These are phyloP conservation scores for Phyllotreta cruciferae DNA, from an alignment of 2,888 invertebrate species.

Conservation along the genomic window DNA sequence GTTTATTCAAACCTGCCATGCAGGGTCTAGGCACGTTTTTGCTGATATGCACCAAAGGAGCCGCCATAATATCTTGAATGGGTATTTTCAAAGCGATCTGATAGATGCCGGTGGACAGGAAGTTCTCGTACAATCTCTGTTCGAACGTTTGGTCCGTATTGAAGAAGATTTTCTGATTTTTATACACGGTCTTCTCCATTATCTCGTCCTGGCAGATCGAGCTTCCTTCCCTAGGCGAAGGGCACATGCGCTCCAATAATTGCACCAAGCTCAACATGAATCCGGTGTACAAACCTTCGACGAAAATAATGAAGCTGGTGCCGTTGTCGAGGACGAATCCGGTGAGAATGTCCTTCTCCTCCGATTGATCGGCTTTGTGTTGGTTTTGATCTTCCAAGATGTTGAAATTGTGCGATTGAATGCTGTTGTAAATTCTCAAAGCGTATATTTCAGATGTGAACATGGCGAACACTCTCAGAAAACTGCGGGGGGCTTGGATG, in stretches of 20 bases:
- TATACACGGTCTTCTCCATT: too few species aligned
- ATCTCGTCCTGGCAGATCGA: neutral
- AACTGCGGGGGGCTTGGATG: conserved; percentile 41
- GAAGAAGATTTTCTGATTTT: conserved; percentile 45
- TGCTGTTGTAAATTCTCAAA: conserved; percentile 30
- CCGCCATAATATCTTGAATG: conserved; percentile 47
- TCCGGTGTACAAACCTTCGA: conserved; percentile 47
- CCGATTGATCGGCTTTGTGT: conserved; percentile 6
- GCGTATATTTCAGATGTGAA: conserved; percentile 37
- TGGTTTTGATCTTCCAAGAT: conserved; percentile 8
- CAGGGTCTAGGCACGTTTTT: conserved; percentile 51
- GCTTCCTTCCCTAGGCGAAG: conserved; percentile 9
- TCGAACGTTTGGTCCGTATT: conserved; percentile 53
- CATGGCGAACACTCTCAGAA: conserved; percentile 45
- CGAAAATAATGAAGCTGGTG: conserved; percentile 41
- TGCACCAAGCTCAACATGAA: conserved; percentile 46
- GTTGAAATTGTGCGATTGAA: conserved; percentile 41
- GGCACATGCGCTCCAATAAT: conserved; percentile 35
- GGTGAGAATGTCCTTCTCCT: conserved; percentile 41
- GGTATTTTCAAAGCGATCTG: conserved; percentile 48
- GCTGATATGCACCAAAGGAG: conserved; percentile 47
- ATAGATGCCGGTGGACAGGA: conserved; percentile 47
- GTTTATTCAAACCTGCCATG: conserved; percentile 51
- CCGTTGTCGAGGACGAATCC: conserved; percentile 50
- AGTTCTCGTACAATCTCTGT: conserved; percentile 49